Base-by-base conservation (phyloP, 92 coral and sea anemone species). In the Galaxea fascicularis region DNA sequence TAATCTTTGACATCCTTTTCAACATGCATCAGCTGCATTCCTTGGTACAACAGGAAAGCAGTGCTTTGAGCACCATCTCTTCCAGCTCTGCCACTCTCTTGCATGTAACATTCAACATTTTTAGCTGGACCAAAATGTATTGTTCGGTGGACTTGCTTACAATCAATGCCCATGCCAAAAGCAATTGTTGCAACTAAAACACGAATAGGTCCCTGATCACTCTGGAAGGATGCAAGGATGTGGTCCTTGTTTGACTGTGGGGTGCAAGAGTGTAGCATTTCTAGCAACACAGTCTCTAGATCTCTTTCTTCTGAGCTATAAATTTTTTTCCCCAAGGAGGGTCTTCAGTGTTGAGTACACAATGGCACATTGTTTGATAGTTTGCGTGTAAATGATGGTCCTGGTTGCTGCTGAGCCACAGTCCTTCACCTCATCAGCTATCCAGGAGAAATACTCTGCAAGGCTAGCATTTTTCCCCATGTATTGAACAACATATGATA, bases 71-170 rank as follows among this genome's bases (percentile, higher is more conserved):
- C 45, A 12, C 83, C 83, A 78, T 78, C 83, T 29, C 83, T 60
- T 24, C 83, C 82, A 8, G 82, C 82, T 59, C 73, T 57, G 39
- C 82, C 82, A 77, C 49, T 57, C 13, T 77, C 74, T 63, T 78
- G 83, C n/a, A 78, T 30, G 51, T 78, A 78, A 10, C 49, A 30
- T 16, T 78, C 83, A 10, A 78, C n/a, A 45, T 60, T 78, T 63
- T 78, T 78, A 1, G 83, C 64, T 28, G 83, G 83, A 47, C 83
- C 83, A 63, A 78, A 78, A 78, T 78, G 83, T 12, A 78, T 31
- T 20, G 45, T 71, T 24, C 75, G 73, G 22, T 71, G 21, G 53
- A 78, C 83, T 22, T 78, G 29, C 73, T 78, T 58, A 26, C 83
- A 78, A 29, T 63, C 67, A 2, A 78, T 74, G 2, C 74, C 83